Evolutionary conservation across 2,888 invertebrate species (phyloP).

Genomic region (Lumbricus terrestris): DNA sequence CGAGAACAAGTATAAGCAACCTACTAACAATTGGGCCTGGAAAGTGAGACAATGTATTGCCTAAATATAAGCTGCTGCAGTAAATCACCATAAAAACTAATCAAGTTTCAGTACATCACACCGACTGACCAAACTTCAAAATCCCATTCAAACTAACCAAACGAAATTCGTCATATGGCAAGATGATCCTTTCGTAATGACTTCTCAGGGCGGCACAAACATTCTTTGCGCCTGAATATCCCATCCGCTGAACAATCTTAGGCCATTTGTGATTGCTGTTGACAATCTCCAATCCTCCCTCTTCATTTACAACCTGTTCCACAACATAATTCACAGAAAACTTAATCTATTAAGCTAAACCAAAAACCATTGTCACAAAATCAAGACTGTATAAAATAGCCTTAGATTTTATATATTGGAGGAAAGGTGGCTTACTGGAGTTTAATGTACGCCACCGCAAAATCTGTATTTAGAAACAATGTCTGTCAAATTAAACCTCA

Average conservation of each 20-base stretch:
- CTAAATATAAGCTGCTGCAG: no score
- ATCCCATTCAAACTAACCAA: neutral
- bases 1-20: no score
- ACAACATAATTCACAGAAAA: neutral
- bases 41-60: no score
- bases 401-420: neutral
- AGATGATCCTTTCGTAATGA: constrained; percentile 88
- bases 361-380: neutral
- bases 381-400: neutral
- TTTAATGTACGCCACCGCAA: no score
- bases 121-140: no score
- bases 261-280: constrained; percentile 90
- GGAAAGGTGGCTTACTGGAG: no score
- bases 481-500: no score
- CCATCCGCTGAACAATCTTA: constrained; percentile 81
- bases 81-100: no score
- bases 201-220: constrained; percentile 71
- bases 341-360: neutral
- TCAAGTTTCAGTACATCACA: no score
- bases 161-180: constrained; percentile 87
- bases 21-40: no score
- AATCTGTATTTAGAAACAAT: no score
- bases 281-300: constrained; percentile 82
- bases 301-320: constrained; percentile 55
- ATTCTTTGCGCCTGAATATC: constrained; percentile 81